phyloP scores from a whole-genome alignment of 1,140 invertebrate species.

The Pseudomyrmex pallidus region DNA sequence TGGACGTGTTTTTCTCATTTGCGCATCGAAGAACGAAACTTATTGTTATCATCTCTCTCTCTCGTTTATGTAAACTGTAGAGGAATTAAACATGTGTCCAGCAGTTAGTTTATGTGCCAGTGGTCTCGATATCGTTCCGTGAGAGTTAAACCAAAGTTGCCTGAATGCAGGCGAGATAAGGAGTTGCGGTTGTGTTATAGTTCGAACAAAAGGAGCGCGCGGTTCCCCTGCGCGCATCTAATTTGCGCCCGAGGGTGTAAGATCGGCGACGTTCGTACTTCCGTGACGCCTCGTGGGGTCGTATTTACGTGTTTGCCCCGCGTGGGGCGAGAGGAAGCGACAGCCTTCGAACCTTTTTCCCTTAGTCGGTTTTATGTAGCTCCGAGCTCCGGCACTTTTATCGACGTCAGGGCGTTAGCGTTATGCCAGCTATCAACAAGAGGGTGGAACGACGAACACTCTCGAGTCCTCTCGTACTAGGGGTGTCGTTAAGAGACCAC shows the following conservation, averaged over 20 bases:
- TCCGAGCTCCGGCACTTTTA: constrained; percentile 72
- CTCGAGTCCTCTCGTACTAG: constrained; percentile 54
- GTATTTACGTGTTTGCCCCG: constrained; percentile 62
- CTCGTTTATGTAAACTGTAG: neutral
- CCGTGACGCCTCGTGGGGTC: constrained; percentile 39
- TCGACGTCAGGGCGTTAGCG: constrained; percentile 75
- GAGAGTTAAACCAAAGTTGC: neutral
- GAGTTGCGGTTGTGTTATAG: constrained; percentile 4
- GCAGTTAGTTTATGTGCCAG: neutral
- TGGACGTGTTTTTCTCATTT: neutral
- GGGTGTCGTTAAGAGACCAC: constrained; percentile 76
- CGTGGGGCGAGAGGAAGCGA: neutral
- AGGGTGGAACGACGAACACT: constrained; percentile 58
- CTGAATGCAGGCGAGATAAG: constrained; percentile 31
- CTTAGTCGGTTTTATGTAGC: constrained; percentile 64
- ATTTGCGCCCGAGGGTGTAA: constrained; percentile 30
- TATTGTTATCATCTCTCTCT: neutral
- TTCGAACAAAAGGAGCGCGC: constrained; percentile 24
- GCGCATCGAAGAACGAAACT: constrained; percentile 13
- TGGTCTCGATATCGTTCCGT: constrained; percentile 27
- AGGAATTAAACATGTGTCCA: constrained; percentile 9
- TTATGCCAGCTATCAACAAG: constrained; percentile 78
- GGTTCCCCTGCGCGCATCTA: constrained; percentile 11
- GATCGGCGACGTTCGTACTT: constrained; percentile 14
- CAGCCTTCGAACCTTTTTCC: constrained; percentile 36